Percentiles rank a stretch among this genome's conserved stretches.
Evolutionary conservation across 2,888 invertebrate genomes (phyloP).

Genomic region (Drosophila neoperkinsi): DNA sequence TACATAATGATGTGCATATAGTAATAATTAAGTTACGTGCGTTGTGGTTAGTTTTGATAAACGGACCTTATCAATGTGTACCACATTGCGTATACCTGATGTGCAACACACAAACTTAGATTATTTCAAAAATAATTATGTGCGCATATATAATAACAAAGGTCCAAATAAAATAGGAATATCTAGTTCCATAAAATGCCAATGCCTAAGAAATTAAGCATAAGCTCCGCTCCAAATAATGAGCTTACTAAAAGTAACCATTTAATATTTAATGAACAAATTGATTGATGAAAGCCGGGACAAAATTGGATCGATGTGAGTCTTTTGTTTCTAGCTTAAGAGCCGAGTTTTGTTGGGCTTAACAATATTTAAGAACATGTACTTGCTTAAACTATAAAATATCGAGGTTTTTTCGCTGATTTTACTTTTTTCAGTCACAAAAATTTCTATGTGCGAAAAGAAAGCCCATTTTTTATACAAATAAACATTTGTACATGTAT

Average conservation of each 20-base stretch:
- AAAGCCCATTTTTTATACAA: background rate
- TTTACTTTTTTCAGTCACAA: background rate
- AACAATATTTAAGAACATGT: background rate
- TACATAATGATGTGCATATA: slow-evolving; percentile 12
- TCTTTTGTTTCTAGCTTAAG: background rate
- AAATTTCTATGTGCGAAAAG: background rate
- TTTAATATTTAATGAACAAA: background rate
- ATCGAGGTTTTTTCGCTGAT: background rate
- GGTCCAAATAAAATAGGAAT: background rate
- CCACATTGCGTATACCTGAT: slow-evolving; percentile 49
- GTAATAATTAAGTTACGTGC: slow-evolving; percentile 46
- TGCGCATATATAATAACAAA: background rate
- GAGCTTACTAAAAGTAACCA: background rate
- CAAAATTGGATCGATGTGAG: no score
- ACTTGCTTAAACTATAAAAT: background rate
- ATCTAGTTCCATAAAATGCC: background rate
- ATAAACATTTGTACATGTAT: no score
- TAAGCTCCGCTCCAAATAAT: background rate
- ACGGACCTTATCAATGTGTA: background rate
- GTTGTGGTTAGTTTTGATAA: slow-evolving; percentile 27
- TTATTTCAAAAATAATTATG: slow-evolving; percentile 13
- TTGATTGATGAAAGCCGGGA: background rate
- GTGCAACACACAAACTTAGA: slow-evolving; percentile 11
- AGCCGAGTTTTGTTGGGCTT: background rate
- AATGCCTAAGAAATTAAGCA: background rate